Evolutionary conservation across 92 coral and sea anemone genomes (phyloP).

Genomic region (Epizoanthus illoricatus): DNA sequence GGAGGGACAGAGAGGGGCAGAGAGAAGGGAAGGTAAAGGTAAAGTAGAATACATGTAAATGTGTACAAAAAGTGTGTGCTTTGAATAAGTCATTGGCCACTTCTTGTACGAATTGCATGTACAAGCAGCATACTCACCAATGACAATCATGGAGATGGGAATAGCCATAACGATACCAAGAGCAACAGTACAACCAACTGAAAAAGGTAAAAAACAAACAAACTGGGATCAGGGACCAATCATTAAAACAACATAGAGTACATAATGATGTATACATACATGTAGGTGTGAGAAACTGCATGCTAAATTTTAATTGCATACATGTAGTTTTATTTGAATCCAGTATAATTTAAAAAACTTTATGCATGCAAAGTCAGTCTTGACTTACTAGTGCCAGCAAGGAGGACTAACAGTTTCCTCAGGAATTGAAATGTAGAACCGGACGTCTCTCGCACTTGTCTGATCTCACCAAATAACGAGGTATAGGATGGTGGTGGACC

Average conservation of each 20-base stretch:
- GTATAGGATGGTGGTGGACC: conserved; percentile 93
- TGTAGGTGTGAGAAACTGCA: neutral
- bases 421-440: conserved; percentile 67
- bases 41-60: too few relatives aligned
- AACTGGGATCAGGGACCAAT: neutral
- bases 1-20: too few relatives aligned
- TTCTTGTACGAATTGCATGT: too few relatives aligned
- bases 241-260: neutral
- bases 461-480: conserved; percentile 91
- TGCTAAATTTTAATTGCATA: neutral
- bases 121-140: conserved; percentile 57
- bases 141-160: conserved; percentile 92
- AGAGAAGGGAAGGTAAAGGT: too few relatives aligned
- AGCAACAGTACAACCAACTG: conserved; percentile 92
- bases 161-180: conserved; percentile 90
- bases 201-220: conserved; percentile 31
- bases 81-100: too few relatives aligned
- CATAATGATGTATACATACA: too few relatives aligned
- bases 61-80: too few relatives aligned
- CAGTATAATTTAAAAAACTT: neutral
- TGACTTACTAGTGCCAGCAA: conserved; percentile 89
- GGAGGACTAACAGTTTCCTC: conserved; percentile 66
- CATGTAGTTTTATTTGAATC: neutral
- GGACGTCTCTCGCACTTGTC: conserved; percentile 67
- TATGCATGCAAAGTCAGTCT: neutral